Base-by-base conservation (phyloP, 2,797 vertebrate genomes). In the Helostoma temminkii region DNA sequence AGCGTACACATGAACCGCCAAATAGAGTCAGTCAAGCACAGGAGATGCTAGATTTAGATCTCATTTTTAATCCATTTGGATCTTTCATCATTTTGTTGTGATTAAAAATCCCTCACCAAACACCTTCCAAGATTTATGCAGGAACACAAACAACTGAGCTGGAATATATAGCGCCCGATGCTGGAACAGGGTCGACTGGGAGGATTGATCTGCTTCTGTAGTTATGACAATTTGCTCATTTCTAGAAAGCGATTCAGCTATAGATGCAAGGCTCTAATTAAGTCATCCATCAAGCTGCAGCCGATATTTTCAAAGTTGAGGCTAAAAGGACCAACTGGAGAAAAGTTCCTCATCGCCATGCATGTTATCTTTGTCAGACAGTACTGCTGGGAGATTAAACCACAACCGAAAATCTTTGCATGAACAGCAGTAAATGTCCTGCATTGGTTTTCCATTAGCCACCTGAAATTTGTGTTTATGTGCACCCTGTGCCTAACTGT, bases 231-330 rank as follows among this genome's bases (percentile, higher is more conserved):
- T 83, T 79, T 75, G 76, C 82, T 89, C 80, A 79, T 87, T 87
- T 84, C 70, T 73, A 72, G 57, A 81, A 79, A 76, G 72, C 71
- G 86, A 85, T 82, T 87, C 76, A 68, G 74, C 74, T 59, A 63
- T 78, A 80, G 78, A 83, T 85, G 83, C 71, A 25, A 66, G 28
- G 66, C 62, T 74, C 62, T 91, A 88, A 90, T 92, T 80, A 90
- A 90, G 76, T 61, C 85, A 88, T 90, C 82, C 85, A 86, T 91
- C 90, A 90, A 73, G 63, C 61, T 32, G 43, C 56, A 75, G 85
- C 78, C 80, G 45, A 89, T 88, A 87, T 56, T 75, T 37, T 61
- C 54, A 74, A 66, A 66, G 78, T 49, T 30, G 39, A 26, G 71
- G 46, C 46, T 66, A 76, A 87, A 88, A 75, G 56, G 60, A 25